Evolutionary conservation across 2,113 vertebrate genomes (phyloP), one percentile per base, ranked within the genome.

Genomic region (Chloebia gouldiae): DNA sequence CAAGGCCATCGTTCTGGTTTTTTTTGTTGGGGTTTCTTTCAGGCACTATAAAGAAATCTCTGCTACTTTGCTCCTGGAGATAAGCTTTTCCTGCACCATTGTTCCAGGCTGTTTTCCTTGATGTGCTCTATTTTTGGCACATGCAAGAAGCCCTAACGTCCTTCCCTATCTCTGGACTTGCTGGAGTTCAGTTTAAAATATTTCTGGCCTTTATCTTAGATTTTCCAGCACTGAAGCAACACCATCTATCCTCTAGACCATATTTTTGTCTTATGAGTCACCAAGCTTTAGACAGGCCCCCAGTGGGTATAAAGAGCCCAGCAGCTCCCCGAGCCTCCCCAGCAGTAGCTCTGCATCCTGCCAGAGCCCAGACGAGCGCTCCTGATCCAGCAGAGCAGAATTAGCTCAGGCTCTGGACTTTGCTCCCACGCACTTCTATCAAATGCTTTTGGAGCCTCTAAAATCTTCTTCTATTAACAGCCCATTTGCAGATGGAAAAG

Each of bases 401-500:
- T 92, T 73, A 90, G 50, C 79, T 90, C 71, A 53, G 66, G 31
- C 84, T 85, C 90, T 72, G 96, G 49, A 65, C 92, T 96, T 88
- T 80, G 79, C 95, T 97, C 96, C 93, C 79, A 69, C 42, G 3
- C 75, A 31, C 71, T 90, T 93, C 50, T 83, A 92, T 88, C 95
- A 77, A 71, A 64, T 3, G 35, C 87, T 3, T 91, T 78, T 76
- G 90, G 64, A 94, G 61, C 53, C 78, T 72, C 54, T 86, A 72
- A 72, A 94, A 86, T 86, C 90, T 77, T 30, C 85, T 31, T 49
- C 87, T 30, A 24, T 90, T 92, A 90, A 65, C 81, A 90, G 88
- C 66, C 82, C 53, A 1, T 90, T 77, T 69, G 54, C 92, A 88
- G 92, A 88, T 33, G 63, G 85, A 42, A 75, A 90, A 94, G 93